phyloP scores from a whole-genome alignment of 2,888 invertebrate species.

The Eupithecia dodoneata region DNA sequence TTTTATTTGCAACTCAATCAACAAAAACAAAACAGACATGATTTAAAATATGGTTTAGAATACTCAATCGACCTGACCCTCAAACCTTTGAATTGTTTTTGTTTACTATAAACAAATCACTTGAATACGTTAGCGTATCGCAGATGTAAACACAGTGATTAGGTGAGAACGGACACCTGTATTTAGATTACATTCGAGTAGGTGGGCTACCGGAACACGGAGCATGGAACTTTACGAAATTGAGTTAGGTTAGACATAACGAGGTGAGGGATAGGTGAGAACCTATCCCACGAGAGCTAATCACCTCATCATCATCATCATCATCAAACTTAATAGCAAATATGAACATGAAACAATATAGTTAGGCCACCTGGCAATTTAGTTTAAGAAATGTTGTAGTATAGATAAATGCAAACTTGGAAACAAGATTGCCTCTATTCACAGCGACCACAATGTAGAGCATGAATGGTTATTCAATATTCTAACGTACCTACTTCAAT shows the following conservation, averaged over 20 bases:
- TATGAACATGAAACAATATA: neutral
- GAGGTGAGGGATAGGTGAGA: neutral
- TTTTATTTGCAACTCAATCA: too few relatives aligned
- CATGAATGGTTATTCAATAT: neutral
- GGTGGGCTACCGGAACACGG: neutral
- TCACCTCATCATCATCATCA: too few relatives aligned
- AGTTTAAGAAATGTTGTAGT: neutral
- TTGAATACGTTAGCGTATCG: neutral
- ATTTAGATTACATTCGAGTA: slow-evolving; percentile 23
- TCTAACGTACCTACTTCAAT: neutral
- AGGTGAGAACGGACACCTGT: slow-evolving; percentile 24
- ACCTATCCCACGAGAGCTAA: neutral
- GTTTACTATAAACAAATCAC: slow-evolving; percentile 15
- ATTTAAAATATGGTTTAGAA: neutral
- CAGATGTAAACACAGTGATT: slow-evolving; percentile 27
- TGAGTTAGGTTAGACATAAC: neutral
- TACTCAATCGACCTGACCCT: neutral
- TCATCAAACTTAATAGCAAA: neutral
- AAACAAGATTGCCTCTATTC: slow-evolving; percentile 1
- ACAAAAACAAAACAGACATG: too few relatives aligned
- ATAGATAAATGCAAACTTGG: neutral
- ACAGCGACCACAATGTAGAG: neutral
- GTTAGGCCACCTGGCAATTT: neutral
- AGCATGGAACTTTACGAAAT: neutral
- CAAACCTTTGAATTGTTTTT: slow-evolving; percentile 16